Percentiles rank a stretch among this genome's conserved stretches.
phyloP scores from a whole-genome alignment of 2,113 vertebrate species.

The Crotophaga sulcirostris region DNA sequence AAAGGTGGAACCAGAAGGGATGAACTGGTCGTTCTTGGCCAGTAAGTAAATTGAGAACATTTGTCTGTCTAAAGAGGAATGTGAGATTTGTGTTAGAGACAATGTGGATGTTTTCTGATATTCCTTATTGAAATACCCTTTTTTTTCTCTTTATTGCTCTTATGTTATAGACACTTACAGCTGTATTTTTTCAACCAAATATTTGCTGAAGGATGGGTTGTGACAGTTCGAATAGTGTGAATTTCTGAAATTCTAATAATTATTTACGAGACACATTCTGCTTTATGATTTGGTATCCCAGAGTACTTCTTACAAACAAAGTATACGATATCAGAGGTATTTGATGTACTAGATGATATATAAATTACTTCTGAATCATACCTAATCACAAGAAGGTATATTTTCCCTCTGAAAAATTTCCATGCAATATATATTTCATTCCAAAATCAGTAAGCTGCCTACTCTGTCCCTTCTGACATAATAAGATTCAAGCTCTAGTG shows the following conservation, averaged over 20 bases:
- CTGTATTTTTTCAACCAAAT: neutral
- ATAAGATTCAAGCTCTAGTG: neutral
- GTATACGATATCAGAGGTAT: neutral
- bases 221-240: neutral
- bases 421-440: neutral
- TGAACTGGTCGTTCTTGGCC: too few species aligned
- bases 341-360: neutral
- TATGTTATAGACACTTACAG: neutral
- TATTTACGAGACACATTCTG: neutral
- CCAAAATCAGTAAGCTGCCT: neutral
- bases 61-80: too few species aligned
- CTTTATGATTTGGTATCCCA: neutral
- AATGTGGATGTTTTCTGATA: neutral
- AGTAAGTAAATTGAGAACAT: too few species aligned
- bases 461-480: neutral
- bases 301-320: neutral
- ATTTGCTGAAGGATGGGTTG: neutral
- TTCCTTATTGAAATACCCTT: neutral
- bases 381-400: neutral
- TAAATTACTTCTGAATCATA: neutral
- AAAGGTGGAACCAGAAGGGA: too few species aligned
- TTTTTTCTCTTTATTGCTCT: neutral
- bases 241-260: neutral
- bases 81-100: too few species aligned
- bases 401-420: neutral